Evolutionary conservation across 1,140 invertebrate genomes (phyloP).

Genomic region (Palaemon carinicauda): DNA sequence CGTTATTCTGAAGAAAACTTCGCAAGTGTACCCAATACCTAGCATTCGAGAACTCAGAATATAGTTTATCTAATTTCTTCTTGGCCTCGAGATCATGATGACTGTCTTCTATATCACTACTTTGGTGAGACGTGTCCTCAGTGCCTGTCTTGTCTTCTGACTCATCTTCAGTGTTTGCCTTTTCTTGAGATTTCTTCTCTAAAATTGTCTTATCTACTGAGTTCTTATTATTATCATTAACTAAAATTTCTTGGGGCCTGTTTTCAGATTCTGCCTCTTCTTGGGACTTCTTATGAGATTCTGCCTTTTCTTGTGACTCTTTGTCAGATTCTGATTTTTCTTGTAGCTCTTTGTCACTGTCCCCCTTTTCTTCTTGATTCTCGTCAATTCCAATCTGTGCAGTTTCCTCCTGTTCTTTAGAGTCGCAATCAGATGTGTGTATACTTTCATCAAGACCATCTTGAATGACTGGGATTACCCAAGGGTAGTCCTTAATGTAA

Average conservation of each 20-base stretch:
- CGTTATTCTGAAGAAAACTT: neutral
- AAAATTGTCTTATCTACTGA: too few relatives aligned
- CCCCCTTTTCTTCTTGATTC: neutral
- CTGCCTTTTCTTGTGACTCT: neutral
- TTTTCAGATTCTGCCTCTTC: neutral
- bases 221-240: too few relatives aligned
- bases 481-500: constrained; percentile 32
- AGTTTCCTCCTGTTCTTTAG: neutral
- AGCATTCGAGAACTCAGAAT: constrained; percentile 6
- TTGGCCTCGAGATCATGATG: neutral
- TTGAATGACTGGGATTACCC: constrained; percentile 19
- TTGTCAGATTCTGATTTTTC: neutral
- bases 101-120: neutral
- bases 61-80: constrained; percentile 16
- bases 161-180: neutral
- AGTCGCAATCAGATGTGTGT: neutral
- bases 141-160: neutral
- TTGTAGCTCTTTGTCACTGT: neutral
- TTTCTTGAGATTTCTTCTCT: neutral
- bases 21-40: constrained; percentile 42
- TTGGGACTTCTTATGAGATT: neutral
- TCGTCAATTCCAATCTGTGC: neutral
- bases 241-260: neutral
- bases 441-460: constrained; percentile 12
- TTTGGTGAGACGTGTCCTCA: neutral